Conservation (phyloP, 2,113 vertebrate genomes). For the Chionodraco myersi region DNA sequence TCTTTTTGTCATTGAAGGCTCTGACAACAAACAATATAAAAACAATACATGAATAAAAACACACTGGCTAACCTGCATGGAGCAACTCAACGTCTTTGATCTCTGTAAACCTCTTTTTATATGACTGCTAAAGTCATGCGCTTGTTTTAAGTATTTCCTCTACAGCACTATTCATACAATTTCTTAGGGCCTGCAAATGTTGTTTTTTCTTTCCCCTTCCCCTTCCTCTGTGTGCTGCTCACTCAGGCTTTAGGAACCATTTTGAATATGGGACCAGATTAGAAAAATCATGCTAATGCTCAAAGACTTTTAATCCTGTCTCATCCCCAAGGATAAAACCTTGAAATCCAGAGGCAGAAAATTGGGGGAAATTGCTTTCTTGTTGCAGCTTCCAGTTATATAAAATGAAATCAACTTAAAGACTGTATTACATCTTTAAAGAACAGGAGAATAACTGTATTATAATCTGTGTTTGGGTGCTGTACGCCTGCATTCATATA, state of each 20-base stretch:
- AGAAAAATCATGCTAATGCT: constrained; percentile 45
- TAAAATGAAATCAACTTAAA: background rate
- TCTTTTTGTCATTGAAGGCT: background rate
- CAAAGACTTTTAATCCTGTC: constrained; percentile 24
- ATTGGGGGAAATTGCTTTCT: constrained; percentile 23
- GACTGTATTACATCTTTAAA: no score
- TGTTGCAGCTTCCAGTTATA: background rate
- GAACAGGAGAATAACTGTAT: background rate
- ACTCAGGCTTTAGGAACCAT: constrained; percentile 14
- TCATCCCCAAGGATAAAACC: constrained; percentile 24
- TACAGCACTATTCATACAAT: background rate
- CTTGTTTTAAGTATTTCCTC: constrained; percentile 18
- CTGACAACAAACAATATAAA: background rate
- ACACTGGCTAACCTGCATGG: background rate
- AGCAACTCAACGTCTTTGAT: constrained; percentile 1
- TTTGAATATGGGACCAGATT: constrained; percentile 39
- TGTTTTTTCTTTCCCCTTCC: background rate
- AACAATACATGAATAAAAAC: no score
- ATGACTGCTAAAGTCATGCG: background rate
- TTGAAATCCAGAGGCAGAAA: constrained; percentile 31
- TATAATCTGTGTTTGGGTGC: background rate
- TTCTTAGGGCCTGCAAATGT: constrained; percentile 13
- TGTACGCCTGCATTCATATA: background rate
- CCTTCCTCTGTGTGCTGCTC: background rate
- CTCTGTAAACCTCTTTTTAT: background rate